Base-by-base conservation (phyloP, 1,140 invertebrate genomes). In the Oryctes rhinoceros region DNA sequence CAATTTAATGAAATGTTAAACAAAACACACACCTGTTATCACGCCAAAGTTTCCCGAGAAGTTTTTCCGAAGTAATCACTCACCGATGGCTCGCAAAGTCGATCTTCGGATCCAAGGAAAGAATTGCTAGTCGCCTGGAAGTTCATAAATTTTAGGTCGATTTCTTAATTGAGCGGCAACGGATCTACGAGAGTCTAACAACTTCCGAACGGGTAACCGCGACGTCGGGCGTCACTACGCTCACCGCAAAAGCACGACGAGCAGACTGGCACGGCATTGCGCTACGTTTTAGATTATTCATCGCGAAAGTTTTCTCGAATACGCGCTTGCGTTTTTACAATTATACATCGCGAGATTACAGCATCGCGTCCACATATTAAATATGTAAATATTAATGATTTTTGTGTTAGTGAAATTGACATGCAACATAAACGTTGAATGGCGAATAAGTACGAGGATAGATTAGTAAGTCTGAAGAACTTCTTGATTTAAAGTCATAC, bases 11-110 rank as follows among this genome's bases (percentile, higher is more conserved):
- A 62, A 18, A 7, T 18, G 15, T n/a, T 20, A 62, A 62, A 13
- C 7, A 62, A 62, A 62, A 62, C 53, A 62, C 53, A 20, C 53
- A 62, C 53, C 53, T 62, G 53, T 62, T 62, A 62, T 62, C 20
- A n/a, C 53, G 13, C 53, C 7, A 62, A 18, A 20, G 20, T 20
- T 62, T 62, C 20, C 53, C 53, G 5, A 62, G 53, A 7, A 15
- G 15, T 7, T 62, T 62, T 62, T 2, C 39, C 39, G 13, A 62
- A 11, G 15, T 11, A 62, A 18, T 18, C 53, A 62, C 53, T 7
- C 5, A 7, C 13, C 20, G 4, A 62, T 62, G 5, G 15, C 53
- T 62, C 39, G 9, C 39, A 44, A 10, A 44, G 9, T 44, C 39
- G 39, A 44, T 44, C 5, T 44, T 44, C 39, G 39, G 39, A 44